Conservation (phyloP, 2,797 vertebrate species). For the Urocyon cinereoargenteus region DNA sequence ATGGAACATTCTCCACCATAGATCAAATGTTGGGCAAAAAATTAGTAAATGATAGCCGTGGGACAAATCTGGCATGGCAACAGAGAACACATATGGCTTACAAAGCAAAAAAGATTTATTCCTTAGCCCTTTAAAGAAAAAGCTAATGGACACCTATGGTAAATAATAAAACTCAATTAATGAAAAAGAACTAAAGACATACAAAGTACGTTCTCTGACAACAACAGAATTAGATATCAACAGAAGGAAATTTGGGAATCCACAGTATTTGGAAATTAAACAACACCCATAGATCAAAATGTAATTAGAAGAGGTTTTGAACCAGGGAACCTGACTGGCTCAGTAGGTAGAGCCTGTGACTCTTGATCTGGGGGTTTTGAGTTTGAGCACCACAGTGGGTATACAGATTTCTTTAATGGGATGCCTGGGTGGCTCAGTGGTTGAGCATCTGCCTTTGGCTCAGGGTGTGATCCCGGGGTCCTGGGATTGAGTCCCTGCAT, state of each 20-base stretch:
- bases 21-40: neutral
- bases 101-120: neutral
- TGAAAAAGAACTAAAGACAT: neutral
- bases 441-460: too few species aligned
- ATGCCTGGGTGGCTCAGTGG: too few species aligned
- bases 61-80: neutral
- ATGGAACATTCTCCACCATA: neutral
- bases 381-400: neutral
- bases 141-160: neutral
- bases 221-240: constrained; percentile 5
- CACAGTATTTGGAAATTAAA: neutral
- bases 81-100: neutral
- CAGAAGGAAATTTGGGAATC: neutral
- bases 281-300: neutral
- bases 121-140: neutral
- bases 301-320: neutral
- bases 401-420: neutral
- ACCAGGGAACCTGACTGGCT: neutral
- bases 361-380: neutral
- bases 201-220: neutral
- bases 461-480: too few species aligned
- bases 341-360: neutral
- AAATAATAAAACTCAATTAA: neutral
- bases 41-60: neutral
- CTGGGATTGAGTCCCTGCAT: too few species aligned